A percentile compares a stretch with the other conserved stretches of the same genome.
Evolutionary conservation across 2,888 invertebrate species (phyloP).

Genomic region (Adela reaumurella): DNA sequence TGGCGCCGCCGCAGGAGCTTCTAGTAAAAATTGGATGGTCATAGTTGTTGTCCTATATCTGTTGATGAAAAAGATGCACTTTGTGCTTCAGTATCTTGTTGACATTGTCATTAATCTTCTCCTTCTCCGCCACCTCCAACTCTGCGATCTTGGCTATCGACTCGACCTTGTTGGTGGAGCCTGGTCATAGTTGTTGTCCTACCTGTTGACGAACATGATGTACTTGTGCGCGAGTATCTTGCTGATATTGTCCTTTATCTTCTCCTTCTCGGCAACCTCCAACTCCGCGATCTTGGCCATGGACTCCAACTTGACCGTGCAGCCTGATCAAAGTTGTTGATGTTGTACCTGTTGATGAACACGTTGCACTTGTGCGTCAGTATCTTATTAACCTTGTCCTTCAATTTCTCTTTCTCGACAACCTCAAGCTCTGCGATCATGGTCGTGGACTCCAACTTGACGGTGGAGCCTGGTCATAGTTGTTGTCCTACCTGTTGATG

Average conservation of each 20-base stretch:
- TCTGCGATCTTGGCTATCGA: constrained; percentile 96
- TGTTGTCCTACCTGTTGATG: constrained; percentile 91
- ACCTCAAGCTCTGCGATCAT: constrained; percentile 96
- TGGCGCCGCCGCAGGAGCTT: too few species aligned
- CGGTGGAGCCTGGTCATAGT: constrained; percentile 95
- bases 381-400: constrained; percentile 97
- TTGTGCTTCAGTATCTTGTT: constrained; percentile 91
- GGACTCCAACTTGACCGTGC: constrained; percentile 88
- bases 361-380: constrained; percentile 93
- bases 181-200: too few species aligned
- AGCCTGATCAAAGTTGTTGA: constrained; percentile 65
- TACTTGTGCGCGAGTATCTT: constrained; percentile 92
- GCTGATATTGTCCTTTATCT: constrained; percentile 98
- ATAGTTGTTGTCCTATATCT: too few species aligned
- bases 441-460: constrained; percentile 86
- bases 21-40: too few species aligned
- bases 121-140: constrained; percentile 96
- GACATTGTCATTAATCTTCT: constrained; percentile 99
- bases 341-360: constrained; percentile 87
- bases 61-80: constrained; percentile 97
- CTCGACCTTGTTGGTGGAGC: constrained; percentile 89
- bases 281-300: constrained; percentile 95
- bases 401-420: constrained; percentile 99
- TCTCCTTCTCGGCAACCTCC: constrained; percentile 98
- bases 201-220: constrained; percentile 97